Conservation (phyloP, 2,113 vertebrate genomes). For the Pogona vitticeps region DNA sequence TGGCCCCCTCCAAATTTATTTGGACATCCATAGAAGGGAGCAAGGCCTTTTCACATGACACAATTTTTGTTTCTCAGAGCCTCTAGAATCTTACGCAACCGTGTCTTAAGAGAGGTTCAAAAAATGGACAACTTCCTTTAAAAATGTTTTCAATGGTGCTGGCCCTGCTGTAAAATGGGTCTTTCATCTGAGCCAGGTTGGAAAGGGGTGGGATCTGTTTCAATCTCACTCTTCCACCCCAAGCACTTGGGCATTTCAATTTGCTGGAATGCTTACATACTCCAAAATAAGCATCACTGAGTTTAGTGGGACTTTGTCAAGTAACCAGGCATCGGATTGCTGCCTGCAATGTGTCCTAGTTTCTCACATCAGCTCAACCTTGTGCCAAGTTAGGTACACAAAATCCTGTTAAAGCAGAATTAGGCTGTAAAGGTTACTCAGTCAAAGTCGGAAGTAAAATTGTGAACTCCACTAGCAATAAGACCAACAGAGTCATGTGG, state of each 20-base stretch:
- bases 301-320: background rate
- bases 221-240: background rate
- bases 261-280: background rate
- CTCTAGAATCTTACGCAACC: background rate
- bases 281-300: no score
- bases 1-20: no score
- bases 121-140: background rate
- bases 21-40: background rate
- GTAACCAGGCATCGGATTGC: background rate
- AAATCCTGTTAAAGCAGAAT: background rate
- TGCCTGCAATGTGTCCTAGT: background rate
- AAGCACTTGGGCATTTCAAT: background rate
- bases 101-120: no score
- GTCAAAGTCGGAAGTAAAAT: background rate
- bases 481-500: no score
- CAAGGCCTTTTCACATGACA: background rate
- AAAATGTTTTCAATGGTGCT: background rate
- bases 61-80: background rate
- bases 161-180: background rate
- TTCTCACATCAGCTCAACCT: no score
- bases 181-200: background rate
- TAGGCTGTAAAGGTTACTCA: background rate
- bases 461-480: background rate
- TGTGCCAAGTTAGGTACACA: background rate
- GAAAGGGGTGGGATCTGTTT: background rate